These are phyloP conservation scores for Rotaria macrura DNA, from an alignment of 2,888 invertebrate genomes.

Conservation along the genomic window DNA sequence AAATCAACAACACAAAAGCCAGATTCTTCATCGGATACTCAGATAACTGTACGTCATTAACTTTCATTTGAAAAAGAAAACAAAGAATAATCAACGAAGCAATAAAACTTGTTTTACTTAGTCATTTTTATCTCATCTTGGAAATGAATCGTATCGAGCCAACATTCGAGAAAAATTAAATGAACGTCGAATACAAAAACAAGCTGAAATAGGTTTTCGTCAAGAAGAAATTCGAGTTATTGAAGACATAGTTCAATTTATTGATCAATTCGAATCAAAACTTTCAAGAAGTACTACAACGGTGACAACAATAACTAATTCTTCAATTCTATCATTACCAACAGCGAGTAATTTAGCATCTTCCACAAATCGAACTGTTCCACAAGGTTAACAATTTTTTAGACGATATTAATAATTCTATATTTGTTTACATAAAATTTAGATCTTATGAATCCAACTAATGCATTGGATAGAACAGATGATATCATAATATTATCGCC, in stretches of 20 bases:
- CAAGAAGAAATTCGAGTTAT: not conserved
- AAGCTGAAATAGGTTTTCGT: not conserved
- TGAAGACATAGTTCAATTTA: not conserved
- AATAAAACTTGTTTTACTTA: not conserved
- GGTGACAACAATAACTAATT: not conserved
- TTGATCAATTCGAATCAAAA: not conserved
- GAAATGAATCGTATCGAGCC: not conserved
- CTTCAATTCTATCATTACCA: not conserved
- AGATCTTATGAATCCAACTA: too few species aligned
- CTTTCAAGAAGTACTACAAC: not conserved
- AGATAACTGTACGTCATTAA: not conserved
- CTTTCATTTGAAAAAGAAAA: not conserved
- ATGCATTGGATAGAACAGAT: too few species aligned
- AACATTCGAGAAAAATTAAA: not conserved
- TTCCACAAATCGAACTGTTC: not conserved
- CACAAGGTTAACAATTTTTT: not conserved
- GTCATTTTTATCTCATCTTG: slow-evolving; percentile 3
- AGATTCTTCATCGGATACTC: not conserved
- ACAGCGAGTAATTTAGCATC: not conserved
- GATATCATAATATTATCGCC: too few species aligned
- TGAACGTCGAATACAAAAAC: not conserved
- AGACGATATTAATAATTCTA: too few species aligned
- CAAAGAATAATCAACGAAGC: too few species aligned
- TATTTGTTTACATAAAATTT: too few species aligned
- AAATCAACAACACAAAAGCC: not conserved